Conservation (phyloP, 2,797 vertebrate species). For the Sebastes flavidus region DNA sequence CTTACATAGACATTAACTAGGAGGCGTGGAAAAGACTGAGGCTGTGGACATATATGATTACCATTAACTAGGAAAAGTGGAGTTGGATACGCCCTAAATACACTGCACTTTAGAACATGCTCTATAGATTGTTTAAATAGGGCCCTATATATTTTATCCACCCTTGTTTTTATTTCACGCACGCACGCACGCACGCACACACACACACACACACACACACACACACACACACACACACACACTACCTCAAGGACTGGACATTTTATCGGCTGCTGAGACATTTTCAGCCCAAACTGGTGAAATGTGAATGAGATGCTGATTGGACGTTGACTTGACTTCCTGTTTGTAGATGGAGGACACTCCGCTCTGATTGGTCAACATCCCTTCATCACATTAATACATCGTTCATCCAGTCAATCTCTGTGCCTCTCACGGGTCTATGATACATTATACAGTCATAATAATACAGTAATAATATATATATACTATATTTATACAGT, state of each 20-base stretch:
- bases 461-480: no score
- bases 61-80: no score
- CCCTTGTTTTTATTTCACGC: neutral
- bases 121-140: no score
- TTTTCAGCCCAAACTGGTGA: neutral
- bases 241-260: neutral
- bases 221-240: neutral
- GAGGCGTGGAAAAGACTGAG: fast-evolving
- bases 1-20: no score
- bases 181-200: no score
- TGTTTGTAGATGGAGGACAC: neutral
- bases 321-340: neutral
- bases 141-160: neutral
- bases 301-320: neutral
- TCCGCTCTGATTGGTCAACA: neutral
- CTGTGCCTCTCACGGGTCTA: slow-evolving; percentile 1
- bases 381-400: neutral
- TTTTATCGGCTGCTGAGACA: neutral
- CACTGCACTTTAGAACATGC: no score
- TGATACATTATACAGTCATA: neutral
- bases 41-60: no score
- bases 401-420: neutral
- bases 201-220: no score
- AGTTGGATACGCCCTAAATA: no score
- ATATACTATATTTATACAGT: no score